Base-by-base conservation (phyloP, 2,113 vertebrate genomes). In the Sinocyclocheilus rhinocerous region DNA sequence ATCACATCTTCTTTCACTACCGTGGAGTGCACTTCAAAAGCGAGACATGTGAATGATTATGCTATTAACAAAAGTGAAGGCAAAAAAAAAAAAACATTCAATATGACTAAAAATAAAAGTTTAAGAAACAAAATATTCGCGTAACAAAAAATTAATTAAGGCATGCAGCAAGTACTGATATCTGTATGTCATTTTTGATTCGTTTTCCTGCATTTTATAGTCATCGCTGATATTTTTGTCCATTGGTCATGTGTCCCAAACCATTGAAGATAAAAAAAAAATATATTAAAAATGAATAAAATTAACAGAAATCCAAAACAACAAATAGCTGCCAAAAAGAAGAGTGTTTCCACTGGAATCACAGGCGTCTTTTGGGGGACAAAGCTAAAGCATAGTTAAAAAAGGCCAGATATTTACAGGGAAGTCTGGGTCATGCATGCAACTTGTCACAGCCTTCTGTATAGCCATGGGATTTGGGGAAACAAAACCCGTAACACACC, bases 361-460 rank as follows among this genome's bases (percentile, higher is more conserved):
- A 91, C 82, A 42, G 26, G 81, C 16, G 61, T 65, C 24, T 33
- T 83, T 79, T 76, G 42, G 55, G 39, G 33, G 77, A 73, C 73
- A 59, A 63, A 83, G 83, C 76, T 36, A 88, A 80, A 88, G 65
- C 86, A 87, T 88, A 85, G 87, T 88, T 90, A 33, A 75, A 90
- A 87, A 93, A 94, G 90, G 90, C 91, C 72, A 81, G 65, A 90
- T 90, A 95, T 94, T 94, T 96, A 96, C 92, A 95, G 76, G 90
- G 91, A 63, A 90, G 84, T 94, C 91, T 55, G 69, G 52, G 76
- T 63, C 48, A 79, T 82, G 95, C 96, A 96, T 92, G 91, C 90
- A 63, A 81, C 85, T 89, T 88, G 89, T 89, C 91, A 91, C 92
- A 91, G 92, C 92, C 88, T 90, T 76, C 88, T 91, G 92, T 75